Base-by-base conservation (phyloP, 2,797 vertebrate species). In the Dryobates pubescens region DNA sequence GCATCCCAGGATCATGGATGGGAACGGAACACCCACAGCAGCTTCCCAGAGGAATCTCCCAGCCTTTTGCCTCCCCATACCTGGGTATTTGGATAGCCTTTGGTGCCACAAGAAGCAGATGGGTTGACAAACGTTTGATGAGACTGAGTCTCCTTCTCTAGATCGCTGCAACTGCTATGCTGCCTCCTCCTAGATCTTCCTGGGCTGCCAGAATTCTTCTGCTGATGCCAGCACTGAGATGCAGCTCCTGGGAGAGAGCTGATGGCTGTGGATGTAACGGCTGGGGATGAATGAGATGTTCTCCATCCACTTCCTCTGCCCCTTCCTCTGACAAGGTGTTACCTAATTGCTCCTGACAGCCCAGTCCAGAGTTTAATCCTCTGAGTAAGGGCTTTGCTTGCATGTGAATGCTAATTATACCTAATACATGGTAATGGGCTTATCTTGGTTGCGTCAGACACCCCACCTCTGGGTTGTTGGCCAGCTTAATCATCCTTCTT, bases 371-470 rank as follows among this genome's bases (percentile, higher is more conserved):
- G 76, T 72, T 89, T 96, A 92, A 95, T 85, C 90, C 83, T 71
- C 27, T 64, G 71, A 49, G 69, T 91, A 80, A 85, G 74, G 67
- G 41, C 77, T 86, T 92, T 92, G 58, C 84, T 95, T 95, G 54
- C 34, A 4, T 88, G 36, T 6, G 3, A 77, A 79, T 89, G 83
- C 59, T 96, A 95, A 94, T 93, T 94, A 94, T 93, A 94, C 76
- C 73, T 92, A 93, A 81, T 91, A 23, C 75, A 9, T 2, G 3
- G 53, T 94, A 86, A 97, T 77, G 61, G 69, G 57, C 68, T 97
- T 96, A 95, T 75, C 71, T 67, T 62, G 41, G 24, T 93, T 94
- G 68, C 91, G 11, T 95, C 96, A 95, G 83, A 94, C 91, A 92
- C 85, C 80, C 93, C 90, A 96, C 63, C 59, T 82, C 70, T 41